A percentile compares a stretch with the other conserved stretches of the same genome.
These are phyloP conservation scores for Virgularia gustaviana DNA, from an alignment of 92 coral and sea anemone species.

Conservation along the genomic window DNA sequence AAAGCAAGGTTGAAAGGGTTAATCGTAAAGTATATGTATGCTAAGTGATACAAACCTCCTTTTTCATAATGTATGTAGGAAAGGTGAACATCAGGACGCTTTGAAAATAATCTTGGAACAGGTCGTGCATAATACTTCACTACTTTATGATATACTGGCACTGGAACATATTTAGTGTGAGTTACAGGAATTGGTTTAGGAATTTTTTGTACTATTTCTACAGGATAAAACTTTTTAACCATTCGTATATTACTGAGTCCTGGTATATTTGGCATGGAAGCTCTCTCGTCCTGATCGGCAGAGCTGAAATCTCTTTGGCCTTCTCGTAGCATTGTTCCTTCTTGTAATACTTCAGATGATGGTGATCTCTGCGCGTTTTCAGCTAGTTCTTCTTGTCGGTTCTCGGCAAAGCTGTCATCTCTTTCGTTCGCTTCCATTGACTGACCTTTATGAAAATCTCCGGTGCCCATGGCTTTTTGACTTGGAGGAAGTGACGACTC, in stretches of 20 bases:
- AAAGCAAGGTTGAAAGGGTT: too few species aligned
- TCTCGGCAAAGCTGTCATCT: too few species aligned
- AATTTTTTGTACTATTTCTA: conserved; percentile 11
- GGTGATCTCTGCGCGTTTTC: too few species aligned
- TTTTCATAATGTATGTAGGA: conserved; percentile 12
- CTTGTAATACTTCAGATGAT: too few species aligned
- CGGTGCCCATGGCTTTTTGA: too few species aligned
- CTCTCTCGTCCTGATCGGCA: neutral
- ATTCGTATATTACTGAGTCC: conserved; percentile 7
- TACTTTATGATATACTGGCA: conserved; percentile 6
- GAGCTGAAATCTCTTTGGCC: neutral
- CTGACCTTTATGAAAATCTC: too few species aligned
- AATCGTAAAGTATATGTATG: too few species aligned
- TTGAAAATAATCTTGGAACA: conserved; percentile 9
- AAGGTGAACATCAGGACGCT: conserved; percentile 18
- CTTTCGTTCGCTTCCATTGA: too few species aligned
- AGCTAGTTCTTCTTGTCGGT: too few species aligned
- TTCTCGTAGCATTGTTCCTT: too few species aligned
- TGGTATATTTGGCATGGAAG: neutral
- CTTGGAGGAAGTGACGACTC: too few species aligned
- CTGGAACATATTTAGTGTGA: neutral
- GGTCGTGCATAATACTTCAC: neutral
- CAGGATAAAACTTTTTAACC: conserved; percentile 21
- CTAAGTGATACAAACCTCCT: too few species aligned
- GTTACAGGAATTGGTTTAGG: conserved; percentile 10